Evolutionary conservation across 2,113 vertebrate species (phyloP).

Genomic region (Carlito syrichta): DNA sequence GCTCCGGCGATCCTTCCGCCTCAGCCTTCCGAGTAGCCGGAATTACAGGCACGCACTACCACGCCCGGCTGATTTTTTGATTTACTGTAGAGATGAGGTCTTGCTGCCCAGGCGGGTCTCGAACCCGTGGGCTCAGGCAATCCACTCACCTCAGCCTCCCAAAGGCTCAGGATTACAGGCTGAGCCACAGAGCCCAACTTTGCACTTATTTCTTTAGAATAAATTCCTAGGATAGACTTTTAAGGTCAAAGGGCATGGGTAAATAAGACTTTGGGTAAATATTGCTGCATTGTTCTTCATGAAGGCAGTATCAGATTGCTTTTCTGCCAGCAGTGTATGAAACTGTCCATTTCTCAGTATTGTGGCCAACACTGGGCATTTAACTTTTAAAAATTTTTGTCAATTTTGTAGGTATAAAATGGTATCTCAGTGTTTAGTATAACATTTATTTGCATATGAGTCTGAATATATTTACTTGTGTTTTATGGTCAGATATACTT

Average conservation of each 20-base stretch:
- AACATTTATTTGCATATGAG: background rate
- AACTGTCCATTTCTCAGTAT: background rate
- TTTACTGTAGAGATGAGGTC: too few relatives aligned
- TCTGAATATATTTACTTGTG: background rate
- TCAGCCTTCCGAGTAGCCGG: too few relatives aligned
- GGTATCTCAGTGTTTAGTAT: background rate
- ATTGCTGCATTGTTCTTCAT: background rate
- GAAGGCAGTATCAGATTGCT: background rate
- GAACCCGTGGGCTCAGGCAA: too few relatives aligned
- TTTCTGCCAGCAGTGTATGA: background rate
- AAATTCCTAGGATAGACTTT: background rate
- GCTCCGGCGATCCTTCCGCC: too few relatives aligned
- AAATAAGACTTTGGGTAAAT: background rate
- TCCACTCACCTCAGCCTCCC: too few relatives aligned
- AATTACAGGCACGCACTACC: too few relatives aligned
- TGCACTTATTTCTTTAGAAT: conserved; percentile 42
- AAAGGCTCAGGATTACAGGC: too few relatives aligned
- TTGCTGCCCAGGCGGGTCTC: too few relatives aligned
- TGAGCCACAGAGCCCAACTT: too few relatives aligned
- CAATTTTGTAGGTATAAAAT: background rate
- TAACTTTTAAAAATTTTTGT: background rate
- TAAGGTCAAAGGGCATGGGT: background rate
- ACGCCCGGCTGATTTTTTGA: too few relatives aligned
- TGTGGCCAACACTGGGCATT: background rate
- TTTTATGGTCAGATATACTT: background rate